phyloP scores from a whole-genome alignment of 2,113 vertebrate genomes.

The Ardeotis arabs region DNA sequence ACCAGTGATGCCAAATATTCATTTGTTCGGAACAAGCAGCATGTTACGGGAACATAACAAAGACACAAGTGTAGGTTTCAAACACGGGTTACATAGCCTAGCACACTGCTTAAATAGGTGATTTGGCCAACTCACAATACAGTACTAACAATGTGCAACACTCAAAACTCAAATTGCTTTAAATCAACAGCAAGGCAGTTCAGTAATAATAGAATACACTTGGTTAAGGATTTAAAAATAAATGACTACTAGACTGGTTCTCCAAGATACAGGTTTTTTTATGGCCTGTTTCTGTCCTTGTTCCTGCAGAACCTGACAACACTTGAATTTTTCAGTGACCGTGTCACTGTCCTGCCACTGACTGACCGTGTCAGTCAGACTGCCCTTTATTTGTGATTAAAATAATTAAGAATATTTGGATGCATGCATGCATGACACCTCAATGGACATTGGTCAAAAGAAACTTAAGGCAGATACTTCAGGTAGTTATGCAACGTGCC shows the following conservation, averaged over 20 bases:
- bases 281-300: background rate
- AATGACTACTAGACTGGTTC: background rate
- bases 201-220: background rate
- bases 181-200: background rate
- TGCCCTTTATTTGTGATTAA: background rate
- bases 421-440: background rate
- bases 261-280: background rate
- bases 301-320: background rate
- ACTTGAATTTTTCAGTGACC: background rate
- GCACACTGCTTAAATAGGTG: background rate
- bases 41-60: accelerated
- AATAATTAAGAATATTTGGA: background rate
- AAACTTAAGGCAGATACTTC: background rate
- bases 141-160: background rate
- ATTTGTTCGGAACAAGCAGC: background rate
- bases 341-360: too few relatives aligned
- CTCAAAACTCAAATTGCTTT: background rate
- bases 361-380: background rate
- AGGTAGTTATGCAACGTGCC: background rate
- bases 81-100: background rate
- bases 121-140: background rate
- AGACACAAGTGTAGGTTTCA: background rate
- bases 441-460: background rate
- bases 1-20: accelerated
- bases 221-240: background rate